Percentiles rank a stretch among this genome's conserved stretches.
These are phyloP conservation scores for Callitettix versicolor DNA, from an alignment of 1,140 invertebrate genomes.

Conservation along the genomic window DNA sequence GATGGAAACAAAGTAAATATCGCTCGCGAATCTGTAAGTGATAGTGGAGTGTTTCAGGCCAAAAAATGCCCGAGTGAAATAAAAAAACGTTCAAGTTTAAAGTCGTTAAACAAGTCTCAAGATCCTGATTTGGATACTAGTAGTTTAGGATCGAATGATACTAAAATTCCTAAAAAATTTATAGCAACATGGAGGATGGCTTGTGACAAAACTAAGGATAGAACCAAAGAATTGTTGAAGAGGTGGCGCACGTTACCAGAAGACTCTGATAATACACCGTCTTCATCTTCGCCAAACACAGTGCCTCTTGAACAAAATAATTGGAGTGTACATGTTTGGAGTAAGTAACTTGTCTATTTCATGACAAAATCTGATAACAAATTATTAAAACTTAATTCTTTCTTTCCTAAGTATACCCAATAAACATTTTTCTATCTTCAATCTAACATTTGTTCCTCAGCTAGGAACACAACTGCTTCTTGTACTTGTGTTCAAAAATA, in stretches of 20 bases:
- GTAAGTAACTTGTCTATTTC: slow-evolving; percentile 35
- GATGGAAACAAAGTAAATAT: neutral
- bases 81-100: neutral
- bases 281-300: slow-evolving; percentile 14
- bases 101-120: neutral
- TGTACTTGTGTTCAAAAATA: too few species aligned
- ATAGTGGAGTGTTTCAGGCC: neutral
- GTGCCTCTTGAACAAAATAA: slow-evolving; percentile 34
- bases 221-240: slow-evolving; percentile 54
- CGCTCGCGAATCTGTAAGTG: slow-evolving; percentile 4
- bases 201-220: slow-evolving; percentile 55
- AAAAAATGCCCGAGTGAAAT: neutral
- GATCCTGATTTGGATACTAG: neutral
- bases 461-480: too few species aligned
- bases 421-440: neutral
- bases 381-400: neutral
- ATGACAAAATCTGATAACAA: neutral
- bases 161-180: slow-evolving; percentile 52
- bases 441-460: too few species aligned
- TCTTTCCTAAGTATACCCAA: too few species aligned
- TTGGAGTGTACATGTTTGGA: slow-evolving; percentile 62
- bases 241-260: slow-evolving; percentile 53
- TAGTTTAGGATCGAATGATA: slow-evolving; percentile 10
- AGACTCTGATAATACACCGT: slow-evolving; percentile 28
- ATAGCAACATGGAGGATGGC: slow-evolving; percentile 56